Evolutionary conservation across 2,888 invertebrate genomes (phyloP), one percentile per base, ranked within the genome.

Genomic region (Leucophenga maculata): DNA sequence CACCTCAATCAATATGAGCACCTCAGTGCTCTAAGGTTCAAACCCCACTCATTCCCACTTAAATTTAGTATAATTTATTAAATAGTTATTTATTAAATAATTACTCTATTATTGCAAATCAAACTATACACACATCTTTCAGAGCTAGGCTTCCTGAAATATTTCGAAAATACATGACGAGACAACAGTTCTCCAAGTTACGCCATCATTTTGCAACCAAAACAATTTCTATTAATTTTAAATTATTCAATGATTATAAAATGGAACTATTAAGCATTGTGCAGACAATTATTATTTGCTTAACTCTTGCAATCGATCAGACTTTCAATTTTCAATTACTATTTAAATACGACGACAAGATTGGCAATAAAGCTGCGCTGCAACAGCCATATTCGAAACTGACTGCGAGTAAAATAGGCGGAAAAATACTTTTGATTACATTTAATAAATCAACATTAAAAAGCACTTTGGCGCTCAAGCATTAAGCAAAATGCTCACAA

Each of bases 381-480:
- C n/a, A n/a, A n/a, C n/a, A 50, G 50, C 18, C 1, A n/a, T 4
- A n/a, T 11, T 18, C 4, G 18, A 50, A 50, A 16, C 50, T 11
- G 16, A 46, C 46, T 46, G 46, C 39, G 8, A 50, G 50, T 59
- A 16, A 9, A 59, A 59, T 32, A 59, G 32, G 59, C 59, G 14
- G 55, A 55, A 55, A 59, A 59, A 59, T 32, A 59, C 59, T 8
- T 59, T 59, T 59, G 70, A 71, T 71, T 65, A 67, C 73, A 64
- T 66, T 67, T 52, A 66, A 75, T 67, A 78, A 80, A 77, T 78
- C 74, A 71, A 44, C 74, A 75, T 74, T 72, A 78, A 77, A 75
- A 71, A 66, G n/a, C 71, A 69, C 72, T 76, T 77, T 72, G 31
- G n/a, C 13, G 16, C 50, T 50, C 3, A 50, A 50, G 26, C 39